A percentile compares a stretch with the other conserved stretches of the same genome.
Evolutionary conservation across 2,888 invertebrate genomes (phyloP).

Genomic region (Scaptomyza tumidula): DNA sequence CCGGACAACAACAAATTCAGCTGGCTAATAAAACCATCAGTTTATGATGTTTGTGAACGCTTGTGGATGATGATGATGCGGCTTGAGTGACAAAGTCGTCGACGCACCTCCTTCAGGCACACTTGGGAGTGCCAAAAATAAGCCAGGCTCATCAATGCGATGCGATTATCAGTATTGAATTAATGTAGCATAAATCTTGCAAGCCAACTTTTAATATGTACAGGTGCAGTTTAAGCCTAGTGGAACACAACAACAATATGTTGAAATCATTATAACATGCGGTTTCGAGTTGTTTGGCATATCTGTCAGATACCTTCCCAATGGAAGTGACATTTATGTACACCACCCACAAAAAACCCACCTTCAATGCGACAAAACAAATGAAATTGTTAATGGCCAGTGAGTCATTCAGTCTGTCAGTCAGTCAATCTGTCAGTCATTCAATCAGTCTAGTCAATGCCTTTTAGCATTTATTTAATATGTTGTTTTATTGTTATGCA

Average conservation of each 20-base stretch:
- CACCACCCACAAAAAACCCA: constrained; percentile 43
- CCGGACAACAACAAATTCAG: constrained; percentile 48
- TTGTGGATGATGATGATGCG: constrained; percentile 37
- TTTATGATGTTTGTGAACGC: constrained; percentile 40
- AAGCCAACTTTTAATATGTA: background rate
- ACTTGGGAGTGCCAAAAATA: constrained; percentile 73
- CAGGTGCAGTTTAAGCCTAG: background rate
- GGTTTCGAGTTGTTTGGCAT: constrained; percentile 74
- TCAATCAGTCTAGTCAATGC: constrained; percentile 11
- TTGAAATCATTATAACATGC: constrained; percentile 69
- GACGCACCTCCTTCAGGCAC: constrained; percentile 60
- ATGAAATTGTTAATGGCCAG: constrained; percentile 78
- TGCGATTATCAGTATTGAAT: constrained; percentile 59
- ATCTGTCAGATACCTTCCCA: constrained; percentile 39
- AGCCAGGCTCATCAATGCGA: constrained; percentile 62
- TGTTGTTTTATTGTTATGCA: constrained; percentile 77
- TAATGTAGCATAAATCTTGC: constrained; percentile 66
- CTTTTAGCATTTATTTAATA: constrained; percentile 65
- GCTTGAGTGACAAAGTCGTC: constrained; percentile 56
- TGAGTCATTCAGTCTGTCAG: constrained; percentile 26
- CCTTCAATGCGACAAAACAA: constrained; percentile 68
- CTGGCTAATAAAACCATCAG: constrained; percentile 54
- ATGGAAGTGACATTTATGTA: constrained; percentile 66
- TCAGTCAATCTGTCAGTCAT: constrained; percentile 13
- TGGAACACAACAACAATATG: constrained; percentile 17